phyloP scores from a whole-genome alignment of 2,888 invertebrate genomes.

The Xylota sylvarum region DNA sequence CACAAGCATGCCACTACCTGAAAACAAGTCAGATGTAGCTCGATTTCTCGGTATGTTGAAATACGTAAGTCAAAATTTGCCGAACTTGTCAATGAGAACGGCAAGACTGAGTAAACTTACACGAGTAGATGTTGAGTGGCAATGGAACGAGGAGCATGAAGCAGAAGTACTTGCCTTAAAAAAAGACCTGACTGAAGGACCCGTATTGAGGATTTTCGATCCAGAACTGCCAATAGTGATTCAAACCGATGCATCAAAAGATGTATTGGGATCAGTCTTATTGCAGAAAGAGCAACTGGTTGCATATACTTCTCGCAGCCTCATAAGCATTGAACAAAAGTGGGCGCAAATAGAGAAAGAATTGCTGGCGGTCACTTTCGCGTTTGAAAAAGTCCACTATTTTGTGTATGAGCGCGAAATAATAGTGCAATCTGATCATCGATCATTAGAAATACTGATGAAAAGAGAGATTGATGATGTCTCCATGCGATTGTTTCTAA shows the following conservation, averaged over 20 bases:
- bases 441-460: no score
- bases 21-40: constrained; percentile 16
- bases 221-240: background rate
- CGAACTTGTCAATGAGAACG: no score
- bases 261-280: constrained; percentile 64
- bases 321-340: background rate
- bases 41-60: no score
- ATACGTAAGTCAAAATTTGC: no score
- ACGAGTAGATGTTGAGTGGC: no score
- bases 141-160: no score
- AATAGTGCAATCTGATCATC: no score
- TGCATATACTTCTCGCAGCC: background rate
- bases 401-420: constrained; percentile 66
- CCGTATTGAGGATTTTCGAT: no score
- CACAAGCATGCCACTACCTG: constrained; percentile 8
- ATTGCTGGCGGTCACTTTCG: constrained; percentile 80
- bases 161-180: no score
- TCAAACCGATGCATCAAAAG: constrained; percentile 47
- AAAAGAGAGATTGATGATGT: constrained; percentile 56
- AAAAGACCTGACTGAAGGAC: no score
- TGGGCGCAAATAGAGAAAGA: constrained; percentile 82
- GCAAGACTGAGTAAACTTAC: no score
- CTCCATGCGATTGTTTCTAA: constrained; percentile 35
- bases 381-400: constrained; percentile 59
- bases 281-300: background rate